Percentiles rank a stretch among this genome's conserved stretches.
phyloP scores from a whole-genome alignment of 53 echinoderm and acorn worm genomes.

The Paracentrotus lividus region DNA sequence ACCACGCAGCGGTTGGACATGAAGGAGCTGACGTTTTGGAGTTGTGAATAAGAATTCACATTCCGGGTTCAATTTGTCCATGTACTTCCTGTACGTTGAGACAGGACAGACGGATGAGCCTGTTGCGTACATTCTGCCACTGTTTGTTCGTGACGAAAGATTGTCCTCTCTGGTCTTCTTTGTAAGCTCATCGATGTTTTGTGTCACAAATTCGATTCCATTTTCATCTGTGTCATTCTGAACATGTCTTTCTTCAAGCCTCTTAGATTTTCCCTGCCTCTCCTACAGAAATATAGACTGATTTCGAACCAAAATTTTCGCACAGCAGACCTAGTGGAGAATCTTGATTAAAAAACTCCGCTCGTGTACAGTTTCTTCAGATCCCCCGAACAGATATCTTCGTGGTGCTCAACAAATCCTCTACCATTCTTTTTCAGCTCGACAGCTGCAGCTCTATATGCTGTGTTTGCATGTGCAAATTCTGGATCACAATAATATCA shows the following conservation, averaged over 20 bases:
- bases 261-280: conserved; percentile 33
- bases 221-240: neutral
- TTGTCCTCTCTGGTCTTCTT: neutral
- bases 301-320: conserved; percentile 31
- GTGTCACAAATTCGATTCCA: neutral
- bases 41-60: neutral
- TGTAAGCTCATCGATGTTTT: neutral
- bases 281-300: conserved; percentile 16
- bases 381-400: neutral
- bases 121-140: neutral
- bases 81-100: neutral
- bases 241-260: neutral
- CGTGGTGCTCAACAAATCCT: conserved; percentile 33
- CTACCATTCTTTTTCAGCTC: conserved; percentile 37
- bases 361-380: neutral
- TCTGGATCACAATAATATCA: conserved; percentile 7
- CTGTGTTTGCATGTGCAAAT: conserved; percentile 2
- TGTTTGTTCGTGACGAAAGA: neutral
- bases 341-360: neutral
- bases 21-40: neutral
- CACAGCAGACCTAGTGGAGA: neutral
- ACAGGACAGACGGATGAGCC: neutral
- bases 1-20: neutral
- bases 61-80: neutral
- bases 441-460: neutral